Percentiles rank a stretch among this genome's conserved stretches.
These are phyloP conservation scores for Cataglyphis cursor DNA, from an alignment of 2,888 invertebrate species.

Conservation along the genomic window DNA sequence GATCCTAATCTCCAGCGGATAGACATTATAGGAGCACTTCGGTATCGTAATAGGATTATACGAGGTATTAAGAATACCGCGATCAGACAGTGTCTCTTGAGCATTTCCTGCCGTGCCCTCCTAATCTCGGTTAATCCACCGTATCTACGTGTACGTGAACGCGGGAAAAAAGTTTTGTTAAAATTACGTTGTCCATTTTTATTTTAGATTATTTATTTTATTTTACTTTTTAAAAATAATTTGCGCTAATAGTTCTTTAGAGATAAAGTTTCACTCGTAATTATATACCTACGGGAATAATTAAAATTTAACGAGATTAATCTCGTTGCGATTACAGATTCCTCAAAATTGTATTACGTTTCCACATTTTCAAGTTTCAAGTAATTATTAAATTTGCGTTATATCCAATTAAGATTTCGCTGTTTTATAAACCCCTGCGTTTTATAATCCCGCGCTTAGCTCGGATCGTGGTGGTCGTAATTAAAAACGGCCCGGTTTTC, in stretches of 20 bases:
- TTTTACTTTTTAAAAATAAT: neutral
- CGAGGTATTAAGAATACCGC: constrained; percentile 26
- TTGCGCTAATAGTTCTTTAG: neutral
- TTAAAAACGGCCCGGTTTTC: constrained; percentile 23
- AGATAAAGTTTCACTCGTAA: neutral
- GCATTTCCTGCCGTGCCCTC: constrained; percentile 26
- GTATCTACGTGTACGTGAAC: neutral
- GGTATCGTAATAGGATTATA: constrained; percentile 60
- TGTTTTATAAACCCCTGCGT: neutral
- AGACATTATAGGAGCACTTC: constrained; percentile 46
- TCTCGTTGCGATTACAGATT: neutral
- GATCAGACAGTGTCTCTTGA: constrained; percentile 20
- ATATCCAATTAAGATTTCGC: neutral
- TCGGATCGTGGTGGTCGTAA: constrained; percentile 18
- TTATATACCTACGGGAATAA: neutral
- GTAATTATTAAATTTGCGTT: neutral
- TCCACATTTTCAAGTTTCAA: neutral
- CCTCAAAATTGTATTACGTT: neutral
- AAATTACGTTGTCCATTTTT: neutral
- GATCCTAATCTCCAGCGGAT: constrained; percentile 43
- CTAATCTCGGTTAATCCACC: neutral
- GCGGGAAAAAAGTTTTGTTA: neutral
- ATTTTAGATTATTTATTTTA: neutral
- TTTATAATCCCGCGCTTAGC: neutral
- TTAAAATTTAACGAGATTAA: neutral